phyloP scores from a whole-genome alignment of 1,140 invertebrate species.

The Ladona fulva region DNA sequence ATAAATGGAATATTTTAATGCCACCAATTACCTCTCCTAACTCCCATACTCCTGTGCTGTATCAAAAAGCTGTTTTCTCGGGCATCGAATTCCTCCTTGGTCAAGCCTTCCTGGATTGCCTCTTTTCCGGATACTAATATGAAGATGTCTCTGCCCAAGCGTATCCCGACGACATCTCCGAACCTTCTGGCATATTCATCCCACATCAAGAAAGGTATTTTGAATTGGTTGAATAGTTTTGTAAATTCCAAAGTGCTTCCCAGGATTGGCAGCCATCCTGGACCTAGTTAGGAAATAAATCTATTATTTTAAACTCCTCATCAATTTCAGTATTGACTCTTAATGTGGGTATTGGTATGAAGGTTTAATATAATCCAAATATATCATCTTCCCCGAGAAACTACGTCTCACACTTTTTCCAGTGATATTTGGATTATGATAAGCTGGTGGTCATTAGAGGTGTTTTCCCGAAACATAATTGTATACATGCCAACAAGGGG shows the following conservation, averaged over 20 bases:
- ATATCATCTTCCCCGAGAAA: no score
- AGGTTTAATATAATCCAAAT: no score
- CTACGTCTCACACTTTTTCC: no score
- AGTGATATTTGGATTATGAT: no score
- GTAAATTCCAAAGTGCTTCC: constrained; percentile 55
- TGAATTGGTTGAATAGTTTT: constrained; percentile 40
- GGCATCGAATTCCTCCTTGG: constrained; percentile 65
- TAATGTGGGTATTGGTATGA: no score
- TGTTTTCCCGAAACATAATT: no score
- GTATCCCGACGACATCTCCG: constrained; percentile 58
- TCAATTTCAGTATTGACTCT: no score
- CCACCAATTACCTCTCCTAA: background rate
- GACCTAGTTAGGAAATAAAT: constrained; percentile 37
- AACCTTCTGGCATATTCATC: constrained; percentile 50
- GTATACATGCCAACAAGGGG: no score
- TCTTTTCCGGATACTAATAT: constrained; percentile 61
- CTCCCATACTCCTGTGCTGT: background rate
- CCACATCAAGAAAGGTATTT: constrained; percentile 48
- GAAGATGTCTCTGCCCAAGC: constrained; percentile 64
- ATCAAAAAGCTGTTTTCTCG: constrained; percentile 40
- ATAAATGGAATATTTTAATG: no score
- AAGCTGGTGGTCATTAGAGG: no score
- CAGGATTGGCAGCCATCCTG: constrained; percentile 63
- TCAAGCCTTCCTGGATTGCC: constrained; percentile 60
- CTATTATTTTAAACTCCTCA: background rate